phyloP scores from a whole-genome alignment of 2,113 vertebrate genomes.

The Nesoenas mayeri region DNA sequence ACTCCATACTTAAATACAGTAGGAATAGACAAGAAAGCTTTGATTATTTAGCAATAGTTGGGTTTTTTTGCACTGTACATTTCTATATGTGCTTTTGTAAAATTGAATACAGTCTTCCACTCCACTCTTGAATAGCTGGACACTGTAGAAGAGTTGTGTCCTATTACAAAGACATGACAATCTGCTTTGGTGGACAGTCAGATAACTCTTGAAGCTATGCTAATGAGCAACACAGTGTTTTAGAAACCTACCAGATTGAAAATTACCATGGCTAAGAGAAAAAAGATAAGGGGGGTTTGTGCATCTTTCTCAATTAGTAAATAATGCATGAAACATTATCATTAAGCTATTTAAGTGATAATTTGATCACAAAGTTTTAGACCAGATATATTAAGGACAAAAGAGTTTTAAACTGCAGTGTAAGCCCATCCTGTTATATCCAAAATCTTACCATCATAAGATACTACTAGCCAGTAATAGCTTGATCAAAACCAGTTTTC shows the following conservation, averaged over 20 bases:
- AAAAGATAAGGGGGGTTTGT: neutral
- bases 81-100: neutral
- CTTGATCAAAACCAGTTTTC: neutral
- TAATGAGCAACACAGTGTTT: neutral
- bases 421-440: neutral
- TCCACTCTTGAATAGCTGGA: neutral
- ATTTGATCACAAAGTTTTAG: neutral
- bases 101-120: neutral
- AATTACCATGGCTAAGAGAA: neutral
- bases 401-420: neutral
- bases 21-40: neutral
- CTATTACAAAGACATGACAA: neutral
- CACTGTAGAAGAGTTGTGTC: neutral
- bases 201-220: neutral
- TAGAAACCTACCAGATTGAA: neutral
- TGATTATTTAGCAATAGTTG: neutral
- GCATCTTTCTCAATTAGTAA: neutral
- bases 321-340: neutral
- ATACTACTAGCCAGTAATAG: neutral
- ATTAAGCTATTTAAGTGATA: neutral
- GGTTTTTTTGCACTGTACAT: neutral
- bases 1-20: neutral
- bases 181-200: neutral
- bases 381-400: neutral
- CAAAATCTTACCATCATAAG: neutral